phyloP scores from a whole-genome alignment of 1,140 invertebrate genomes.

The Formica selysi region DNA sequence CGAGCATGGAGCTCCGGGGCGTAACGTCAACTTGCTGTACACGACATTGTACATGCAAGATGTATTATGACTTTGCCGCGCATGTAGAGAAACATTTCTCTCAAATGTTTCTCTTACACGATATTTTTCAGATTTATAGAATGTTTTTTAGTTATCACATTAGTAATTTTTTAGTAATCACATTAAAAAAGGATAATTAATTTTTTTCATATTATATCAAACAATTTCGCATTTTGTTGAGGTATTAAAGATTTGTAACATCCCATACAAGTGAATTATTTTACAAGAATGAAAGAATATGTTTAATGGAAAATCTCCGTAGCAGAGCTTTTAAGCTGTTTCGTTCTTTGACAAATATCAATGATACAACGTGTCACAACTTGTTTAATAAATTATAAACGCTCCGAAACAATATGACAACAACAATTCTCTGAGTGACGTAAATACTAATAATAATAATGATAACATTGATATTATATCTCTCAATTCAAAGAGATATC shows the following conservation, averaged over 20 bases:
- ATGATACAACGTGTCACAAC: constrained; percentile 53
- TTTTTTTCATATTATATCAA: neutral
- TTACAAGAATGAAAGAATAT: constrained; percentile 2
- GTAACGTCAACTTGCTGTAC: neutral
- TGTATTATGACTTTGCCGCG: neutral
- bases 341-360: constrained; percentile 51
- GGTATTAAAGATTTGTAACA: neutral
- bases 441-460: constrained; percentile 61
- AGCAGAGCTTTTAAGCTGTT: constrained; percentile 36
- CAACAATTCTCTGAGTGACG: constrained; percentile 53
- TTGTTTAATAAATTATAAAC: constrained; percentile 61
- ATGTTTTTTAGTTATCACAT: neutral
- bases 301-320: constrained; percentile 14
- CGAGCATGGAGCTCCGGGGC: neutral
- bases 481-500: constrained; percentile 57
- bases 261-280: constrained; percentile 1
- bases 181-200: neutral
- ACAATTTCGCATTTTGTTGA: neutral
- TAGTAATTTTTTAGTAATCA: too few relatives aligned
- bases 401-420: constrained; percentile 41
- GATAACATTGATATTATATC: constrained; percentile 56
- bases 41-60: constrained; percentile 1
- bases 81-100: neutral
- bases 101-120: neutral
- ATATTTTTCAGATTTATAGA: neutral